Evolutionary conservation across 2,888 invertebrate genomes (phyloP).

Genomic region (Incurvaria masculella): DNA sequence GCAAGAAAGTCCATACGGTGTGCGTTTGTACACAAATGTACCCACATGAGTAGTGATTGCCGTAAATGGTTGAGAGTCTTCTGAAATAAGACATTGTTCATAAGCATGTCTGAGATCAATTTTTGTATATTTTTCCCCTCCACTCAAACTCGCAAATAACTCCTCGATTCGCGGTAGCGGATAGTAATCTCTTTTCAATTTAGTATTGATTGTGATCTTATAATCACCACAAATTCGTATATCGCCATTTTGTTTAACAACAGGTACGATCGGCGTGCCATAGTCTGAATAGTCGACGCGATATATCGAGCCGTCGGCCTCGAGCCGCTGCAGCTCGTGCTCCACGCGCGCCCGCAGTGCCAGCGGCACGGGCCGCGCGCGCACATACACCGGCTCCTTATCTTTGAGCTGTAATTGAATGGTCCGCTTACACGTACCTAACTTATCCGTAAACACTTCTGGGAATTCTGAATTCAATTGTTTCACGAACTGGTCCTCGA

Average conservation of each 20-base stretch:
- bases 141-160: conserved; percentile 13
- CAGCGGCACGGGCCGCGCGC: conserved; percentile 16
- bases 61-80: conserved; percentile 16
- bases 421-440: background rate
- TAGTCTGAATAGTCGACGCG: conserved; percentile 19
- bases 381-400: conserved; percentile 10
- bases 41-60: conserved; percentile 18
- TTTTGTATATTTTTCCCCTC: conserved; percentile 17
- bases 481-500: conserved; percentile 3
- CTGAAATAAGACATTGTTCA: conserved; percentile 12
- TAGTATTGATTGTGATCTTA: conserved; percentile 16
- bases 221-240: background rate
- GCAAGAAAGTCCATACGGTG: conserved; percentile 8
- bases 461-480: conserved; percentile 4
- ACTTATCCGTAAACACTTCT: background rate
- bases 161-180: conserved; percentile 10
- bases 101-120: conserved; percentile 17
- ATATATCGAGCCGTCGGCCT: conserved; percentile 16
- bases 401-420: conserved; percentile 8
- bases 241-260: conserved; percentile 15
- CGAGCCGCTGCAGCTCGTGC: conserved; percentile 17
- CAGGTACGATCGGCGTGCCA: conserved; percentile 18
- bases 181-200: conserved; percentile 15
- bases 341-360: conserved; percentile 17
- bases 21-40: conserved; percentile 15